Evolutionary conservation across 92 coral and sea anemone genomes (phyloP), one percentile per base, ranked within the genome.

Genomic region (Palythoa grandiflora): DNA sequence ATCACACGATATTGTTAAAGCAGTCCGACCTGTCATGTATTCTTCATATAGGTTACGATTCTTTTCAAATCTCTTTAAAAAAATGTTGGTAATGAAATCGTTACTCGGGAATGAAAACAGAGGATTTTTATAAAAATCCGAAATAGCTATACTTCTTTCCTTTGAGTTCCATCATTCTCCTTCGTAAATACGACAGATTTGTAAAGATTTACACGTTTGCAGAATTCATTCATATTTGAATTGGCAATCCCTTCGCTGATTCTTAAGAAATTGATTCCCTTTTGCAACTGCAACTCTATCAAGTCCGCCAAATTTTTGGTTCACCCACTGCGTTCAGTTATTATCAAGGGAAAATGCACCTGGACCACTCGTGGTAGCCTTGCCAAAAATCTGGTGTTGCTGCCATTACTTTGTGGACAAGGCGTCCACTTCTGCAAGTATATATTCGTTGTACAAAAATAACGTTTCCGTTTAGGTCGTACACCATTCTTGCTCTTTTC

Each of bases 101-200:
- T 86, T 90, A 47, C 90, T 90, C 20, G 93, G 93, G 55, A 78
- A 86, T 17, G 87, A 52, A 50, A 78, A 90, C 16, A 90, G 19
- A 12, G 37, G 47, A 55, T 90, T 80, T 4, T 68, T 40, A 35
- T 74, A 83, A 84, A 84, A 83, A 12, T 88, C 91, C 20, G 77
- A 68, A 65, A 55, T 52, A 39, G 52, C 74, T 2, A 37, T 52
- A 8, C 28, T 28, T 68, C 37, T 15, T 44, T 36, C 8, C 4
- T 19, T 3, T 6, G 44, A 10, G 17, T 73, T 39, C 35, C 21
- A 12, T 66, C 70, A 8, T 74, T 83, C 15, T 5, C 52, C 53
- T 40, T 21, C 59, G 88, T 83, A 61, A 61, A 61, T 61, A 61
- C 16, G 68, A 61, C 21, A 59, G 88, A 16, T 38, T 12, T 5